phyloP scores from a whole-genome alignment of 35 echinoderm and acorn worm genomes.

The Apostichopus californicus region DNA sequence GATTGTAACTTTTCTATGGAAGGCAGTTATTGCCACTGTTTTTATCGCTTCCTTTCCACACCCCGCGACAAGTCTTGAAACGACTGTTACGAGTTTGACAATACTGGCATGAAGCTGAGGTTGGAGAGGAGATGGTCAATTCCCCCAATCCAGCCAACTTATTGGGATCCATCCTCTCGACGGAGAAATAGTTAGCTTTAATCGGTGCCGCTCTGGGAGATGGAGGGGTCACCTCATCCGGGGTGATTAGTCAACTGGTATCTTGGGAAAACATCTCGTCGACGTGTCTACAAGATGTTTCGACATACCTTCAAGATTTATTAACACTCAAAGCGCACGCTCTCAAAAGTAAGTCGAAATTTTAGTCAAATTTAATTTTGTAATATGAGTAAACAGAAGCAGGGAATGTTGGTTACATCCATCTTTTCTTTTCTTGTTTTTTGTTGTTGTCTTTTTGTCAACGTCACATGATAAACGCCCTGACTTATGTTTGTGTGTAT shows the following conservation, averaged over 20 bases:
- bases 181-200: neutral
- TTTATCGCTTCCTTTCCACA: neutral
- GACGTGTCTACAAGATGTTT: neutral
- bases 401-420: no score
- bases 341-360: neutral
- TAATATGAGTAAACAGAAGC: no score
- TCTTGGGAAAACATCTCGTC: neutral
- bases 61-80: neutral
- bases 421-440: neutral
- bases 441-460: no score
- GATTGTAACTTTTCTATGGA: neutral
- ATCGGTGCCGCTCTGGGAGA: neutral
- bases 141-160: neutral
- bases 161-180: neutral
- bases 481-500: no score
- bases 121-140: neutral
- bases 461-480: no score
- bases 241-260: neutral
- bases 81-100: neutral
- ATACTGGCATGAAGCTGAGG: neutral
- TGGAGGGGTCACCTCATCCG: neutral
- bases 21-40: neutral
- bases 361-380: no score
- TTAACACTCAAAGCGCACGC: neutral
- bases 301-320: neutral